These are phyloP conservation scores for Sarcophaga caerulescens DNA, from an alignment of 2,888 invertebrate genomes.

Conservation along the genomic window DNA sequence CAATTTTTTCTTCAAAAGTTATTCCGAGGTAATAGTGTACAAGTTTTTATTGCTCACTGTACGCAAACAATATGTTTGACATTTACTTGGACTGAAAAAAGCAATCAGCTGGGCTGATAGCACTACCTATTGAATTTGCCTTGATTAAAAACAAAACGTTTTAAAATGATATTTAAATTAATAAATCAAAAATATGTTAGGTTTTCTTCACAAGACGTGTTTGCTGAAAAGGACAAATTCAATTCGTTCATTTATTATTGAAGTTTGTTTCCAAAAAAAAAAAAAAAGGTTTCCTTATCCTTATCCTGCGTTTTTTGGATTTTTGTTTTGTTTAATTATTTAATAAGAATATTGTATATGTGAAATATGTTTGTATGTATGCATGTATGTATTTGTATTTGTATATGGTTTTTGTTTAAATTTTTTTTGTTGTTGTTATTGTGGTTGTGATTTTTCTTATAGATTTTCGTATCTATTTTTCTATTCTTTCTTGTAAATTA, in stretches of 20 bases:
- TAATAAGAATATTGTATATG: slow-evolving; percentile 72
- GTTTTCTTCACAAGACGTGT: background rate
- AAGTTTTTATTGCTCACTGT: too few relatives aligned
- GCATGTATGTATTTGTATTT: slow-evolving; percentile 57
- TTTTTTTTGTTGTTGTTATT: slow-evolving; percentile 44
- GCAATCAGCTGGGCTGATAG: too few relatives aligned
- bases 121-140: too few relatives aligned
- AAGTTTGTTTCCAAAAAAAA: background rate
- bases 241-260: background rate
- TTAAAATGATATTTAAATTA: too few relatives aligned
- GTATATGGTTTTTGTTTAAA: slow-evolving; percentile 49
- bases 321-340: slow-evolving; percentile 52
- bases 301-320: slow-evolving; percentile 11
- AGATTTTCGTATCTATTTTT: slow-evolving; percentile 6
- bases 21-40: too few relatives aligned
- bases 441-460: slow-evolving; percentile 55
- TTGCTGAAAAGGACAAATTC: background rate
- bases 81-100: too few relatives aligned
- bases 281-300: background rate
- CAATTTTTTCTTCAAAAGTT: too few relatives aligned
- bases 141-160: too few relatives aligned
- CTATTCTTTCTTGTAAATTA: slow-evolving; percentile 71
- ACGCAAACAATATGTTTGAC: too few relatives aligned
- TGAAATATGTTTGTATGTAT: slow-evolving; percentile 64
- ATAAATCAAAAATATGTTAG: background rate